Evolutionary conservation across 2,888 invertebrate genomes (phyloP).

Genomic region (Pollenia angustigena): DNA sequence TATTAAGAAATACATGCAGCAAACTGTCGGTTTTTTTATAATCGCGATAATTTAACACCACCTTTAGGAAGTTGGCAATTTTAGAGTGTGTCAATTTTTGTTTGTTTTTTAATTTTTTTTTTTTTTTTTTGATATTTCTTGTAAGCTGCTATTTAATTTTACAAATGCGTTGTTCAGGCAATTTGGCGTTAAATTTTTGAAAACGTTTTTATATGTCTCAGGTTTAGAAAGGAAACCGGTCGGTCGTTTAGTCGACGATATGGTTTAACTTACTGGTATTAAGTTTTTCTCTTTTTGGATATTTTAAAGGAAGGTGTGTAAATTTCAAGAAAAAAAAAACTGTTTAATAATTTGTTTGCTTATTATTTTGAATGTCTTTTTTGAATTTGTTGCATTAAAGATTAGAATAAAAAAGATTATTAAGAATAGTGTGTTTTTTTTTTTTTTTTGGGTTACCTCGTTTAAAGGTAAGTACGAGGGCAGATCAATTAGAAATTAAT

Average conservation of each 20-base stretch:
- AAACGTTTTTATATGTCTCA: slow-evolving; percentile 43
- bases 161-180: slow-evolving; percentile 55
- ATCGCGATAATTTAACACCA: slow-evolving; percentile 62
- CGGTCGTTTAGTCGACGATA: slow-evolving; percentile 53
- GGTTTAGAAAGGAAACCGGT: slow-evolving; percentile 75
- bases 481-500: too few species aligned
- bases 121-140: slow-evolving; percentile 6
- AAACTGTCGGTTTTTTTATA: slow-evolving; percentile 38
- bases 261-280: slow-evolving; percentile 8
- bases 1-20: slow-evolving; percentile 41
- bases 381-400: neutral
- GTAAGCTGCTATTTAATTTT: slow-evolving; percentile 33
- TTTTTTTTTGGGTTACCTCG: neutral
- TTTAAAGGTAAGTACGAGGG: neutral
- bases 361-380: neutral
- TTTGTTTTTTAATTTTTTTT: slow-evolving; percentile 3
- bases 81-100: slow-evolving; percentile 52
- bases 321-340: slow-evolving; percentile 36
- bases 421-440: neutral
- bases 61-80: slow-evolving; percentile 72
- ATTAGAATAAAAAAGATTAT: slow-evolving; percentile 14
- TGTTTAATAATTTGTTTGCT: slow-evolving; percentile 10
- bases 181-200: slow-evolving; percentile 60
- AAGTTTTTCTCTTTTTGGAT: neutral
- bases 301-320: slow-evolving; percentile 54